Base-by-base conservation (phyloP, 2,113 vertebrate genomes). In the Myiozetetes cayanensis region DNA sequence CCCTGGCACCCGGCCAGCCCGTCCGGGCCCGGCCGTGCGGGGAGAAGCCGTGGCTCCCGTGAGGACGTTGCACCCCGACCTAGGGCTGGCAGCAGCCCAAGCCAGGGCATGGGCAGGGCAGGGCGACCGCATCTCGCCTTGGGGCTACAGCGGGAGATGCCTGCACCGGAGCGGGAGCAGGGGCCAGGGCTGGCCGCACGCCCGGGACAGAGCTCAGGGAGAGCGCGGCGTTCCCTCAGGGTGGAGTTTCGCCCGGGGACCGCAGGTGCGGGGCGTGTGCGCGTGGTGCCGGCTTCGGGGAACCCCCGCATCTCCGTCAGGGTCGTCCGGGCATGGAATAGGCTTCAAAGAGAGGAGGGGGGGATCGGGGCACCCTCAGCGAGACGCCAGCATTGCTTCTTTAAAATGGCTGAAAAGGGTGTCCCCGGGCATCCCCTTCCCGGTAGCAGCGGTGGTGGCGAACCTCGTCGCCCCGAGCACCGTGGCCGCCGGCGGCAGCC, bases 321-420 rank as follows among this genome's bases (percentile, higher is more conserved):
- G 55, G 46, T 47, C 59, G 27, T 67, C 70, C 37, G 31, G 37
- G 35, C 8, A 28, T 8, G 33, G 65, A 52, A 46, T 2, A 33
- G 27, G 18, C 37, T 66, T 43, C 18, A 6, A 22, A 16, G 43
- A 10, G 70, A 21, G 39, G 4, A 4, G 16, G 15, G 16, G 23
- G 19, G 8, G 22, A 37, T 15, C 44, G 33, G 53, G 50, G 24
- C 25, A 70, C 35, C 20, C 31, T 27, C n/a, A 13, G 72, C 27
- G 24, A 87, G 23, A n/a, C 19, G 44, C 81, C 53, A 55, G 53
- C 35, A 44, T 41, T 28, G 35, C 44, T 20, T 19, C 53, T 95
- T 55, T 93, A 93, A 95, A 92, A 95, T 95, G 95, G 88, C 95
- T 87, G 95, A 87, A 95, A 77, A 81, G 59, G 59, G 93, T 92